Conservation (phyloP, 2,888 invertebrate species). For the Acleris laterana region DNA sequence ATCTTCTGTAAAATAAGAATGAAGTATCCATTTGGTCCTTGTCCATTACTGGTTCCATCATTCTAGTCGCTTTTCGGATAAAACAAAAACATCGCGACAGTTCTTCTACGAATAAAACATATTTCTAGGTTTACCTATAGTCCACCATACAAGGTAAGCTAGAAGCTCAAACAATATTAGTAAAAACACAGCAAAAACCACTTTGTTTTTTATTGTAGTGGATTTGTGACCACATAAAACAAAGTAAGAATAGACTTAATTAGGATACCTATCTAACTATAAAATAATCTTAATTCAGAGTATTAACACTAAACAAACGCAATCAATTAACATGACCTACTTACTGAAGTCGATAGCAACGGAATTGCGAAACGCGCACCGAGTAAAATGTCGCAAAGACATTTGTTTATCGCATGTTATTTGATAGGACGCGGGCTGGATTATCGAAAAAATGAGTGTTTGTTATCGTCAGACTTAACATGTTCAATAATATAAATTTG, state of each 20-base stretch:
- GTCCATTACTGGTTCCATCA: too few relatives aligned
- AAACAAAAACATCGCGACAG: too few relatives aligned
- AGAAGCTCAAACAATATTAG: too few relatives aligned
- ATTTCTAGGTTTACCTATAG: too few relatives aligned
- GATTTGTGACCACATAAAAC: neutral
- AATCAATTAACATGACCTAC: constrained; percentile 34
- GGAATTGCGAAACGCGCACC: constrained; percentile 21
- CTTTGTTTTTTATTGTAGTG: neutral
- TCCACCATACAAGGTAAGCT: too few relatives aligned
- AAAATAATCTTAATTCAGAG: too few relatives aligned
- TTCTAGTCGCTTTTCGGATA: too few relatives aligned
- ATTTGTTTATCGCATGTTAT: constrained; percentile 20
- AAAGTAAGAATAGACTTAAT: neutral
- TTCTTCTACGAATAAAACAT: too few relatives aligned
- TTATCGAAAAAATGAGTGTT: neutral
- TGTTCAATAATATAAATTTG: neutral
- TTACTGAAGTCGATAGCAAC: constrained; percentile 19
- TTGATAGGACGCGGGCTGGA: constrained; percentile 17
- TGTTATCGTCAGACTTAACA: neutral
- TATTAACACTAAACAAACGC: neutral
- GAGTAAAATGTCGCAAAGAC: constrained; percentile 23
- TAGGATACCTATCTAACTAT: too few relatives aligned
- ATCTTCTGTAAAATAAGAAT: too few relatives aligned
- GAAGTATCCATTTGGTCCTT: too few relatives aligned
- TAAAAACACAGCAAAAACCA: too few relatives aligned